Evolutionary conservation across 2,113 vertebrate genomes (phyloP), one percentile per base, ranked within the genome.

Genomic region (Hystrix brachyura): DNA sequence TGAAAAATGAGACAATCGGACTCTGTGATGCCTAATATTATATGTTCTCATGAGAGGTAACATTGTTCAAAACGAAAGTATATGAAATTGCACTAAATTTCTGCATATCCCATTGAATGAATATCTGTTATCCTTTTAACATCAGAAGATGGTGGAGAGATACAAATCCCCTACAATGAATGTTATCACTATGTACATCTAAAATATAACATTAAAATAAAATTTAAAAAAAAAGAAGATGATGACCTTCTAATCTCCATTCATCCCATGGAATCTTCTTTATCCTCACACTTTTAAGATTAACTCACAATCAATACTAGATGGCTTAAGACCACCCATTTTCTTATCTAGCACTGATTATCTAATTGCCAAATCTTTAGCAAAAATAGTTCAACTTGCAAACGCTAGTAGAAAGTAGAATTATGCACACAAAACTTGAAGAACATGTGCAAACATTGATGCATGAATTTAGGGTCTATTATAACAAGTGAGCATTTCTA

Each of bases 251-350:
- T 96, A 95, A 93, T 91, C 89, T 92, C 84, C 82, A 19, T 81
- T 94, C 87, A 94, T 94, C 78, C 38, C 38, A 38, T 74, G 51
- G 74, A 92, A 88, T 95, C 64, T 29, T 93, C 96, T 90, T 95
- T 94, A 81, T 90, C 92, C n/a, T 67, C 12, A 48, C 53, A n/a
- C 59, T 82, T 95, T 65, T 62, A 91, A 94, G 64, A 97, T 97
- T 81, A 93, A 94, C 88, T 96, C 95, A 72, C 23, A 94, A 85
- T 93, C 46, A 93, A 83, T 55, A 92, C 53, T 92, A 95, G 80
- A 96, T 96, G 93, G 74, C 19, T 53, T 64, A 79, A 91, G 43
- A n/a, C 57, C 65, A 94, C 57, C 53, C 92, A 92, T 90, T 87
- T 95, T 96, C 65, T 74, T 94, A 90, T 25, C 9, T n/a, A 93